Percentiles rank a stretch among this genome's conserved stretches.
Evolutionary conservation across 2,113 vertebrate species (phyloP).

Genomic region (Microtus richardsoni): DNA sequence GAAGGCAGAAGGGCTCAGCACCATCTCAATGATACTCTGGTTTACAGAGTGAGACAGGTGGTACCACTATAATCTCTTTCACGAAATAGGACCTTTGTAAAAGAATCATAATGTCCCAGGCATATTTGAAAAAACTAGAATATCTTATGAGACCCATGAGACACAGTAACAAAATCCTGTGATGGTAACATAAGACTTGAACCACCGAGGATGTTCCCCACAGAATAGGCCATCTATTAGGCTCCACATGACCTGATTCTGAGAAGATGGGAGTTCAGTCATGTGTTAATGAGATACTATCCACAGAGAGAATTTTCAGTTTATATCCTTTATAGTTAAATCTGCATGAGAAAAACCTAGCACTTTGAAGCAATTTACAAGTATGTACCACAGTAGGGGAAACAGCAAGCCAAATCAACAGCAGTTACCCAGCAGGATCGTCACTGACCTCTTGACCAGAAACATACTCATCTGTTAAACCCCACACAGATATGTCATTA

Average conservation of each 20-base stretch:
- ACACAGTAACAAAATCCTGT: conserved; percentile 10
- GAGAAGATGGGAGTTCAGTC: not conserved
- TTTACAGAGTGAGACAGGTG: not conserved
- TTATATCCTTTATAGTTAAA: not conserved
- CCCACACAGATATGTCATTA: not conserved
- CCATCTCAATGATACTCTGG: not conserved
- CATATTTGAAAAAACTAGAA: not conserved
- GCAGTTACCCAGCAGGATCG: not conserved
- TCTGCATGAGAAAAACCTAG: not conserved
- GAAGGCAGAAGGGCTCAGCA: not conserved
- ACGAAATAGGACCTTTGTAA: conserved; percentile 6
- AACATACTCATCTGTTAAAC: conserved; percentile 3
- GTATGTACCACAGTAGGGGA: not conserved
- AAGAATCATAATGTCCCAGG: conserved; percentile 4
- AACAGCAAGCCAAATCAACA: not conserved
- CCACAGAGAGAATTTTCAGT: not conserved
- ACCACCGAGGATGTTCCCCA: not conserved
- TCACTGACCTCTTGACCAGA: conserved; percentile 28
- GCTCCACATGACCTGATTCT: not conserved
- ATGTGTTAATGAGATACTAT: conserved; percentile 7
- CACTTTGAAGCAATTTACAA: not conserved
- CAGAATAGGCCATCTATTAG: not conserved
- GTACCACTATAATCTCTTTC: not conserved
- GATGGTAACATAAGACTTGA: not conserved
- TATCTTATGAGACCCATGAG: not conserved